Evolutionary conservation across 2,888 invertebrate genomes (phyloP), one percentile per base, ranked within the genome.

Genomic region (Dicycla oo): DNA sequence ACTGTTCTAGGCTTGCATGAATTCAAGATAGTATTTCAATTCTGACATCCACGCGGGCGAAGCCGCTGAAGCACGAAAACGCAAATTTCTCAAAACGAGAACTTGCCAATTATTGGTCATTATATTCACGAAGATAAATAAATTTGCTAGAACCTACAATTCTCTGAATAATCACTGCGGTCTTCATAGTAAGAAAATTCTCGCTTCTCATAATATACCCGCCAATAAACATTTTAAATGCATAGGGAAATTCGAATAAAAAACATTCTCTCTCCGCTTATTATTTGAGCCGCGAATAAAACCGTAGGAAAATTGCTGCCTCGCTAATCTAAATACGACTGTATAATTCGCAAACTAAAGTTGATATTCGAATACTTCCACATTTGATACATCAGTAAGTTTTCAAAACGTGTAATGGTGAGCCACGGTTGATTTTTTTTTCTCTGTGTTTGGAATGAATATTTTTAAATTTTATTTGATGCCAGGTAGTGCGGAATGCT

Each of bases 391-490:
- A 78, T 84, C 75, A 83, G 84, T 86, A 84, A 86, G 87, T 88
- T 88, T 88, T 88, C 88, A 82, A 88, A 88, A 87, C 86, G 84
- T 53, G 26, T 84, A 84, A 86, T 83, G 86, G 84, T 83, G 80
- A 84, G 86, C 83, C 78, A 81, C 81, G 81, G 84, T 82, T 67
- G 82, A 83, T 38, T 76, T 79, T 88, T 86, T 89, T 78, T 88
- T 88, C n/a, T 85, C 85, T 86, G 76, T 75, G 72, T 84, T 87
- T 82, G 72, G 80, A 86, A 89, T 87, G 89, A 88, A 89, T 91
- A 90, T 91, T 91, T 91, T 89, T 87, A 79, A 88, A 88, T 88
- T 90, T 89, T 89, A 87, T 88, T 90, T 84, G 78, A 83, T 82
- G 83, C 83, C 80, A 83, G 73, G 74, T 69, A 70, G 80, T 77